These are phyloP conservation scores for Smittia aterrima DNA, from an alignment of 2,888 invertebrate genomes.

Conservation along the genomic window DNA sequence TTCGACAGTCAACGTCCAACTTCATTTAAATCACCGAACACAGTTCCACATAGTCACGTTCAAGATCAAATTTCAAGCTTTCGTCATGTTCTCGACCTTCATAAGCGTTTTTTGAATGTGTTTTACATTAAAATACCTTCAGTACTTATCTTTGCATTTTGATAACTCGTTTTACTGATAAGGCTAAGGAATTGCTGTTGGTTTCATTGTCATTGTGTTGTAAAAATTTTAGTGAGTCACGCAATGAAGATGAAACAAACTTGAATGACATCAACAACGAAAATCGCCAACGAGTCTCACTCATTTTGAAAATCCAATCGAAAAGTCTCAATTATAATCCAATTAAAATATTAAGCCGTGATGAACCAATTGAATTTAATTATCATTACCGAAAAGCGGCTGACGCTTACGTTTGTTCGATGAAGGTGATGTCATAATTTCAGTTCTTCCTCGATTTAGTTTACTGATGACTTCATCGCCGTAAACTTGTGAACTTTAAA, in stretches of 20 bases:
- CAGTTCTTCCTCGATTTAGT: not conserved
- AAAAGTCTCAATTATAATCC: not conserved
- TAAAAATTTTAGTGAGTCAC: not conserved
- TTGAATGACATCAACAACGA: conserved; percentile 1
- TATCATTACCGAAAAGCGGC: not conserved
- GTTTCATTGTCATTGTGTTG: not conserved
- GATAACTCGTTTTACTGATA: not conserved
- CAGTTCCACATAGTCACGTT: not conserved
- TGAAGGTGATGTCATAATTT: conserved; percentile 5
- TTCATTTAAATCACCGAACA: too few species aligned
- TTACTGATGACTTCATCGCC: conserved; percentile 9
- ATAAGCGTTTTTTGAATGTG: not conserved
- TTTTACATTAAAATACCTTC: not conserved
- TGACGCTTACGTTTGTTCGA: not conserved
- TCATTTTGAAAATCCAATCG: not conserved
- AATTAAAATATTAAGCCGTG: not conserved
- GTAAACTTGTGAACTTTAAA: not conserved
- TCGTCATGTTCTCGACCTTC: not conserved
- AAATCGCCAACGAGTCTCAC: not conserved
- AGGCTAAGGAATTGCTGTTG: not conserved
- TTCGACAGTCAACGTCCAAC: too few species aligned
- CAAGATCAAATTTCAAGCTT: not conserved
- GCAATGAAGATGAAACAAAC: not conserved
- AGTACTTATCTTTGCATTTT: not conserved
- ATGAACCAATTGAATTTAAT: not conserved